A percentile compares a stretch with the other conserved stretches of the same genome.
Conservation (phyloP, 2,888 invertebrate genomes). For the Gasteruption jaculator region DNA sequence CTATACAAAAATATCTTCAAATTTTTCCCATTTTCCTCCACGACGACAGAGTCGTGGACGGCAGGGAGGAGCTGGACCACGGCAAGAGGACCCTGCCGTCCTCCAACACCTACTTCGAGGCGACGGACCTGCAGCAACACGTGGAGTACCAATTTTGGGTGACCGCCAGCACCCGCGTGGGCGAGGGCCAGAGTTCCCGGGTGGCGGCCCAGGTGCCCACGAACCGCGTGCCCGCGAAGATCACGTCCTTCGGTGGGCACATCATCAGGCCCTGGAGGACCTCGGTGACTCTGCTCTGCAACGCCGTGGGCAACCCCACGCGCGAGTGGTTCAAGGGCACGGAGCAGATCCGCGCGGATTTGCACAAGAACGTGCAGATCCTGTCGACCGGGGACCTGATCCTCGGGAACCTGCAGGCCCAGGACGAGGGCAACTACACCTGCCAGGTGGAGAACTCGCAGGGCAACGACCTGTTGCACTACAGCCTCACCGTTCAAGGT, state of each 20-base stretch:
- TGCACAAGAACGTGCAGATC: constrained; percentile 60
- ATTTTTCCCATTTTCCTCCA: too few species aligned
- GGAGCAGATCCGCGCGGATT: constrained; percentile 56
- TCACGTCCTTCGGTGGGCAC: constrained; percentile 67
- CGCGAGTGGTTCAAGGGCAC: constrained; percentile 64
- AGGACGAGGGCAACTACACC: constrained; percentile 68
- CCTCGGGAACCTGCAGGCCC: constrained; percentile 60
- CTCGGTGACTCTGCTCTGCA: constrained; percentile 62
- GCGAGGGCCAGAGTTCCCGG: constrained; percentile 71
- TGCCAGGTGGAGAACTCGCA: constrained; percentile 68
- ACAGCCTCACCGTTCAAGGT: constrained; percentile 64
- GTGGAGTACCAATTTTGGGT: constrained; percentile 78
- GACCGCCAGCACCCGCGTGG: constrained; percentile 71
- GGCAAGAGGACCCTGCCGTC: constrained; percentile 64
- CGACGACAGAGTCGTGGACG: constrained; percentile 60
- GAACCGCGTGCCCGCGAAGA: constrained; percentile 64
- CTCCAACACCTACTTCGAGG: constrained; percentile 63
- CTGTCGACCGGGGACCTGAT: constrained; percentile 65
- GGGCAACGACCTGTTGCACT: constrained; percentile 64
- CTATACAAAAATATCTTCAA: constrained; percentile 1
- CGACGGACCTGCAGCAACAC: constrained; percentile 64
- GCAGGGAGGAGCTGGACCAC: constrained; percentile 66
- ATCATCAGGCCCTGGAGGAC: constrained; percentile 66
- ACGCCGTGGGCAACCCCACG: constrained; percentile 62
- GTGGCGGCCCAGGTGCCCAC: constrained; percentile 66